Percentiles rank a stretch among this genome's conserved stretches.
These are phyloP conservation scores for Montipora capitata DNA, from an alignment of 92 coral and sea anemone genomes.

Conservation along the genomic window DNA sequence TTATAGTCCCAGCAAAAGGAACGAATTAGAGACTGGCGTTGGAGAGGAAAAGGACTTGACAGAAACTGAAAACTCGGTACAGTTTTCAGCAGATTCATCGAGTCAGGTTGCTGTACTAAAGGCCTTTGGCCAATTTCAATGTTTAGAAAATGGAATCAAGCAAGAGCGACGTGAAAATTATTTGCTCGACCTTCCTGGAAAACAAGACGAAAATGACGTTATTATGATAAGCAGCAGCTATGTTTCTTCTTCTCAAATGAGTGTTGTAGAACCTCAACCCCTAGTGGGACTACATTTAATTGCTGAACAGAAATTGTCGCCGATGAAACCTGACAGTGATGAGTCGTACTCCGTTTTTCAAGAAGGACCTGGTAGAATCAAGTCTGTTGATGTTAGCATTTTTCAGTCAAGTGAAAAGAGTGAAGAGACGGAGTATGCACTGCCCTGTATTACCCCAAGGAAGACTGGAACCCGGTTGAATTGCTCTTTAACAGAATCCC, in stretches of 20 bases:
- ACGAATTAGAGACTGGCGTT: neutral
- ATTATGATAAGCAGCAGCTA: neutral
- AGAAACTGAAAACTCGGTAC: neutral
- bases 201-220: neutral
- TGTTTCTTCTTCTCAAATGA: conserved; percentile 23
- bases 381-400: neutral
- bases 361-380: neutral
- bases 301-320: conserved; percentile 14
- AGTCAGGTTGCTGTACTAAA: neutral
- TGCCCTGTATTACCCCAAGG: neutral
- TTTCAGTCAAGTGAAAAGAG: conserved; percentile 26
- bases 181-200: neutral
- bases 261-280: neutral
- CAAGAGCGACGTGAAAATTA: neutral
- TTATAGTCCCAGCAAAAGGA: neutral
- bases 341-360: conserved; percentile 34
- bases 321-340: conserved; percentile 20
- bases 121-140: neutral
- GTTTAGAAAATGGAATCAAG: neutral
- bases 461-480: neutral
- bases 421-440: neutral
- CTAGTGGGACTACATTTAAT: conserved; percentile 8
- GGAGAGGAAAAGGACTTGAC: neutral
- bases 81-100: neutral
- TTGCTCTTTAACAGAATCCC: conserved; percentile 45